phyloP scores from a whole-genome alignment of 2,888 invertebrate species.

The Thelaira solivaga region DNA sequence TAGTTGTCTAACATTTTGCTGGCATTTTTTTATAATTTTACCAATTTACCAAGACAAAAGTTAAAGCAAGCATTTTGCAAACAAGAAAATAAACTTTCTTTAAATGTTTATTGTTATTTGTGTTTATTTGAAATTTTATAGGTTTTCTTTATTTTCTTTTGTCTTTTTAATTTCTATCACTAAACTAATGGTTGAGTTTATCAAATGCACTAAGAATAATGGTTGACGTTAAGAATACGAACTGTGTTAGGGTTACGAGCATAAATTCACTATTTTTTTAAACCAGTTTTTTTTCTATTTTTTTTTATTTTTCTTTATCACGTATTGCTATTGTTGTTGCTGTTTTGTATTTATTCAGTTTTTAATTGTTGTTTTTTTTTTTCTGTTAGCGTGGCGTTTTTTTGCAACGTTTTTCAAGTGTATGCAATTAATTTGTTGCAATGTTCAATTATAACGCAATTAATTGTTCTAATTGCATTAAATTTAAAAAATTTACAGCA shows the following conservation, averaged over 20 bases:
- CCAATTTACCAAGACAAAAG: neutral
- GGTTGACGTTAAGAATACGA: neutral
- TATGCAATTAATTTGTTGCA: constrained; percentile 53
- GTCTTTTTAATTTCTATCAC: neutral
- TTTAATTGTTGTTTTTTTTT: neutral
- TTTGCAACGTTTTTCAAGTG: constrained; percentile 29
- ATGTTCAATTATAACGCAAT: constrained; percentile 55
- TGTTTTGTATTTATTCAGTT: constrained; percentile 8
- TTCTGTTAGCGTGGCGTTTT: neutral
- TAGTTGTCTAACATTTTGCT: neutral
- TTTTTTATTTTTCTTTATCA: neutral
- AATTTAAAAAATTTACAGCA: constrained; percentile 29
- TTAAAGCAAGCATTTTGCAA: constrained; percentile 7
- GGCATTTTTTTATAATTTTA: neutral
- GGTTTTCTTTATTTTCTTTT: constrained; percentile 17
- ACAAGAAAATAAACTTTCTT: constrained; percentile 20
- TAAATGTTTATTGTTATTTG: constrained; percentile 37
- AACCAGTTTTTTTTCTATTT: constrained; percentile 20
- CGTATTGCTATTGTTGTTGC: neutral
- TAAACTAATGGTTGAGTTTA: constrained; percentile 8
- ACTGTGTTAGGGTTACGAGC: constrained; percentile 22
- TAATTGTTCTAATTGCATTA: constrained; percentile 59
- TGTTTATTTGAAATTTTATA: constrained; percentile 46
- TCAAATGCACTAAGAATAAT: constrained; percentile 19
- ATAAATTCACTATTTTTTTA: constrained; percentile 31